Percentiles rank a stretch among this genome's conserved stretches.
Conservation (phyloP, 2,888 invertebrate genomes). For the Euphydryas editha region DNA sequence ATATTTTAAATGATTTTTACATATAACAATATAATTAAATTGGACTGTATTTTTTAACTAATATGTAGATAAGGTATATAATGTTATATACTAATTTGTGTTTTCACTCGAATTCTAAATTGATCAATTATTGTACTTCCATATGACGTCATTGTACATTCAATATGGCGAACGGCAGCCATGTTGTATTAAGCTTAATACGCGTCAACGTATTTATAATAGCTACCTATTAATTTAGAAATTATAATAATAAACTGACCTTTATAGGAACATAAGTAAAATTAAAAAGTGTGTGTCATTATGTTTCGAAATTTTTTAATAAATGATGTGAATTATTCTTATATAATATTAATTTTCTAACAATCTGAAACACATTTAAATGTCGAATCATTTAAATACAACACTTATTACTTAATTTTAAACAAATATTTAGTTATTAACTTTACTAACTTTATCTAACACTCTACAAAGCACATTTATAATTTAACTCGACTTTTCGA, state of each 20-base stretch:
- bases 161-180: neutral
- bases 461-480: too few relatives aligned
- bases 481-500: too few relatives aligned
- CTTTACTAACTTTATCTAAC: too few relatives aligned
- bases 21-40: too few relatives aligned
- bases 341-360: neutral
- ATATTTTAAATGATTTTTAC: too few relatives aligned
- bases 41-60: too few relatives aligned
- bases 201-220: neutral
- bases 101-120: neutral
- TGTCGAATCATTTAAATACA: neutral
- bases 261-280: constrained; percentile 16
- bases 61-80: too few relatives aligned
- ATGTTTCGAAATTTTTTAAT: too few relatives aligned
- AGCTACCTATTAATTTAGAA: neutral
- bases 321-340: neutral
- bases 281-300: neutral
- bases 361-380: neutral
- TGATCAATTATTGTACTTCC: neutral
- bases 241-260: constrained; percentile 14
- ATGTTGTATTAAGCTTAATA: neutral
- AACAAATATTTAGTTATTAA: too few relatives aligned
- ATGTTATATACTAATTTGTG: too few relatives aligned
- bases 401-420: neutral
- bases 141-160: neutral